phyloP scores from a whole-genome alignment of 2,113 vertebrate species.

The Eclectus roratus region DNA sequence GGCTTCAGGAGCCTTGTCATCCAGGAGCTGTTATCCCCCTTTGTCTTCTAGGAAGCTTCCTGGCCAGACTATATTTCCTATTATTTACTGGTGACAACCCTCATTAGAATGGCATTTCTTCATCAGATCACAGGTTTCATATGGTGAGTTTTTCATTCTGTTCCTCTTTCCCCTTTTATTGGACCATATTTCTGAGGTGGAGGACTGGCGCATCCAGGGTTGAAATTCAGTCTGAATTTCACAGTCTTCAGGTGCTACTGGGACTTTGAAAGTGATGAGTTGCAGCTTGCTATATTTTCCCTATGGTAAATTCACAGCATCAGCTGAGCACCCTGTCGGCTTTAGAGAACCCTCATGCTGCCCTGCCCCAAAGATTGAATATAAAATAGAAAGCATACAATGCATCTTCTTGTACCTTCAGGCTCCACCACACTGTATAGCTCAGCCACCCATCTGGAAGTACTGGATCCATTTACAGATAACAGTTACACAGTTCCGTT shows the following conservation, averaged over 20 bases:
- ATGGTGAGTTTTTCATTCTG: background rate
- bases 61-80: background rate
- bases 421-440: background rate
- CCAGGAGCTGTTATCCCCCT: background rate
- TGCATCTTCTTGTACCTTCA: background rate
- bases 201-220: background rate
- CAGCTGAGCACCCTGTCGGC: background rate
- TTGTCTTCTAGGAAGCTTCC: background rate
- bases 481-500: fast-evolving
- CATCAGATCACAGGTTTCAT: background rate
- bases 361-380: background rate
- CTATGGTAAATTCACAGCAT: background rate
- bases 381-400: background rate
- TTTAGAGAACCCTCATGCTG: background rate
- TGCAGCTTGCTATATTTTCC: background rate
- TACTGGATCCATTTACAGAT: background rate
- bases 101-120: background rate
- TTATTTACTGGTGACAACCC: background rate
- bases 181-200: background rate
- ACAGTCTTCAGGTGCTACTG: background rate
- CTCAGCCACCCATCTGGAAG: background rate
- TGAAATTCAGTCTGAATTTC: background rate
- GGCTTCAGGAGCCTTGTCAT: background rate
- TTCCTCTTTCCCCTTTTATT: background rate
- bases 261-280: background rate